Evolutionary conservation across 2,113 vertebrate genomes (phyloP).

Genomic region (Petrocephalus microphthalmus): DNA sequence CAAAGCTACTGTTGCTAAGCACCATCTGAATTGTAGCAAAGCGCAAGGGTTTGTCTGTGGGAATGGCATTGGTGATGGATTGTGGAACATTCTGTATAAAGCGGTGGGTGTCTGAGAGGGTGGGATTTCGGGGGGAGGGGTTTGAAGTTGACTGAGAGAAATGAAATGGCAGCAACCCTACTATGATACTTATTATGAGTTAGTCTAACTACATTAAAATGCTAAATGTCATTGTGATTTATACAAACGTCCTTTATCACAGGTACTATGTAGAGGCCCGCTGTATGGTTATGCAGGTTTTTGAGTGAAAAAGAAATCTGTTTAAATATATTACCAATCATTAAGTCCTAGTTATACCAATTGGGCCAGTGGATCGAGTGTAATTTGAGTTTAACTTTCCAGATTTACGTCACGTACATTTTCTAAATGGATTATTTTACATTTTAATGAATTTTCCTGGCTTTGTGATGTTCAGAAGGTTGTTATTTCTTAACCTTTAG

Average conservation of each 20-base stretch:
- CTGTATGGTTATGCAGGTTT: neutral
- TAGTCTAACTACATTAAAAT: neutral
- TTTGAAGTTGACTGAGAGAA: neutral
- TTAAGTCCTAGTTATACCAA: neutral
- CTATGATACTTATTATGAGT: neutral
- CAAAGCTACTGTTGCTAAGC: slow-evolving; percentile 12
- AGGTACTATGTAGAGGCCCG: neutral
- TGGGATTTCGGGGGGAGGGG: neutral
- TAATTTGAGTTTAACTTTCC: neutral
- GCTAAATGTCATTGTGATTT: too few relatives aligned
- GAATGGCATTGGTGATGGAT: slow-evolving; percentile 17
- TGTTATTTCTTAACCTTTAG: neutral
- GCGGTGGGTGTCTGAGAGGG: neutral
- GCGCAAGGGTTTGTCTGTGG: neutral
- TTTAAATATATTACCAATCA: neutral
- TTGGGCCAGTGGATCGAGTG: neutral
- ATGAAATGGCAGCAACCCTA: neutral
- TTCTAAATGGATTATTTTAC: neutral
- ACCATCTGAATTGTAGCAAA: neutral
- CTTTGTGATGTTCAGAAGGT: neutral
- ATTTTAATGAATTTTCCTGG: neutral
- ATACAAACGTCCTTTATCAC: neutral
- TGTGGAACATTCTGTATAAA: slow-evolving; percentile 8
- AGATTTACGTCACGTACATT: neutral
- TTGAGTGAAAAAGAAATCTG: neutral